phyloP scores from a whole-genome alignment of 2,113 vertebrate species.

The Serilophus lunatus region DNA sequence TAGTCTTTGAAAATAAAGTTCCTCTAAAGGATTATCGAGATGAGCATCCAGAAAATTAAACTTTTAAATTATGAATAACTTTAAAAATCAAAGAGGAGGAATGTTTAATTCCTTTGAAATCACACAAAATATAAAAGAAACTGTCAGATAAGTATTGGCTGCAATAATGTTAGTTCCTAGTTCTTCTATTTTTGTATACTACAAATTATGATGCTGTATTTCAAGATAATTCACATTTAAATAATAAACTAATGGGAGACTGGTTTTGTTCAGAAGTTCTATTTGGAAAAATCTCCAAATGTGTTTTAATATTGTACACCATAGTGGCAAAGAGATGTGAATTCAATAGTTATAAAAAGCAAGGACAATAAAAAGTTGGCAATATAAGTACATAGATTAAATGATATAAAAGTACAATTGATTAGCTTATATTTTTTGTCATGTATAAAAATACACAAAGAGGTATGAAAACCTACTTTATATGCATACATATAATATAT shows the following conservation, averaged over 20 bases:
- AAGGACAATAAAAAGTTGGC: background rate
- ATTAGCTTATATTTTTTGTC: background rate
- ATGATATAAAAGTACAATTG: background rate
- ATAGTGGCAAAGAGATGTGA: background rate
- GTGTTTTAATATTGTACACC: background rate
- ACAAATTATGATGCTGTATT: background rate
- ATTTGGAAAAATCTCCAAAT: background rate
- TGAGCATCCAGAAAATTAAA: background rate
- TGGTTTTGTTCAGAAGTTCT: background rate
- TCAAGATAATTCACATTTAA: background rate
- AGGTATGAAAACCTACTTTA: background rate
- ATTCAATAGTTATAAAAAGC: background rate
- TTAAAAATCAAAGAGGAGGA: background rate
- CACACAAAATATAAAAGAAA: background rate
- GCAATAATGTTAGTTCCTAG: background rate
- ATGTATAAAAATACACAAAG: background rate
- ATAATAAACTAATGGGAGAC: background rate
- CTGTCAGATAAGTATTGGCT: accelerated
- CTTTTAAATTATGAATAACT: background rate
- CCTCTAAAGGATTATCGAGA: background rate
- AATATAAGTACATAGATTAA: background rate
- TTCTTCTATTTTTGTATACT: background rate
- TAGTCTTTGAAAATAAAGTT: background rate
- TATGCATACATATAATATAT: background rate
- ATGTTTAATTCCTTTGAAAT: background rate